A percentile compares a stretch with the other conserved stretches of the same genome.
Conservation (phyloP, 2,797 vertebrate species). For the Paedocypris micromegethes region DNA sequence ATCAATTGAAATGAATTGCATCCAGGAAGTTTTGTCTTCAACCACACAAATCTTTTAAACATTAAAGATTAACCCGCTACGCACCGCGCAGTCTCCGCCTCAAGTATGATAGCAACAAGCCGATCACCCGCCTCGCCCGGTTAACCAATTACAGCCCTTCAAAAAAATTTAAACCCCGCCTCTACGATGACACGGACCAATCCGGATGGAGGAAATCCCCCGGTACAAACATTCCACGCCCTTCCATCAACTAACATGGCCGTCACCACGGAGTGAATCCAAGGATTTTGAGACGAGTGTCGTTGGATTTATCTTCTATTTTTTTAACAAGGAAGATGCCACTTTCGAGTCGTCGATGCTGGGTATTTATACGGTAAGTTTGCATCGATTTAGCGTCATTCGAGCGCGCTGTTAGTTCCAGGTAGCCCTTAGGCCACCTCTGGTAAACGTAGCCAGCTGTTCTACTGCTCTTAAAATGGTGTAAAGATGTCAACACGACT, state of each 20-base stretch:
- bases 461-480: background rate
- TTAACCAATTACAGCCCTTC: conserved; percentile 47
- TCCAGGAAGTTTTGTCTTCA: background rate
- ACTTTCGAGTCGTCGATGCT: conserved; percentile 19
- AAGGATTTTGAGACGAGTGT: conserved; percentile 17
- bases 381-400: background rate
- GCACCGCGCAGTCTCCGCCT: background rate
- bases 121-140: background rate
- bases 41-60: no score
- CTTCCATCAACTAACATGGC: conserved; percentile 60
- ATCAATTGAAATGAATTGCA: no score
- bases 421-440: conserved; percentile 31
- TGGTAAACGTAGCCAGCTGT: conserved; percentile 13
- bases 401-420: background rate
- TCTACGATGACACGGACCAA: conserved; percentile 39
- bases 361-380: conserved; percentile 36
- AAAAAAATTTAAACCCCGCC: background rate
- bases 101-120: background rate
- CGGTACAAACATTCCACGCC: conserved; percentile 40
- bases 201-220: conserved; percentile 27
- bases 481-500: background rate
- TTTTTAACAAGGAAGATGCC: conserved; percentile 17
- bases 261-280: conserved; percentile 33
- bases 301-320: conserved; percentile 3
- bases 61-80: background rate